These are phyloP conservation scores for Mythimna vitellina DNA, from an alignment of 2,888 invertebrate species.

Conservation along the genomic window DNA sequence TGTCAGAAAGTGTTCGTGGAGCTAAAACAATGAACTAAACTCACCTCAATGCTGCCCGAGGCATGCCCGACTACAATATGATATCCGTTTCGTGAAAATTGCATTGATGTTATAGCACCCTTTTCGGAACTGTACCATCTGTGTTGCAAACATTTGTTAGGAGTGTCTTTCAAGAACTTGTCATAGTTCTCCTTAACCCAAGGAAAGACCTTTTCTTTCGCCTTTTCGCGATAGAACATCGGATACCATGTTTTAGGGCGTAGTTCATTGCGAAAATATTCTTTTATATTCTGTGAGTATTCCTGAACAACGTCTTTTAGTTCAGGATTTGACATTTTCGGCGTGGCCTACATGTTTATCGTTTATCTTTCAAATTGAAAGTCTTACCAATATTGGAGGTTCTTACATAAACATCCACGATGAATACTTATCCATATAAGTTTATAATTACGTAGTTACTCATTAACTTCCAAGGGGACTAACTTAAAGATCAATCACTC, in stretches of 20 bases:
- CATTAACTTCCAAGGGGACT: not conserved
- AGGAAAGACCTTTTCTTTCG: conserved; percentile 58
- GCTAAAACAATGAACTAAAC: conserved; percentile 43
- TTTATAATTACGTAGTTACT: too few relatives aligned
- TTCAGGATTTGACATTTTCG: conserved; percentile 51
- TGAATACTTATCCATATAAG: not conserved
- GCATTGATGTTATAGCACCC: conserved; percentile 80
- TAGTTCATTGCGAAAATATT: conserved; percentile 74
- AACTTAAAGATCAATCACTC: not conserved
- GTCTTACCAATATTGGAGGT: not conserved
- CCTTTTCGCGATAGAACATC: conserved; percentile 74
- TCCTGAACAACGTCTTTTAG: conserved; percentile 70
- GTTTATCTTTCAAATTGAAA: not conserved
- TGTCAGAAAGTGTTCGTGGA: conserved; percentile 35
- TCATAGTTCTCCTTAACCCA: conserved; percentile 78
- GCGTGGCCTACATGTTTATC: conserved; percentile 57
- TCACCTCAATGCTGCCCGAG: conserved; percentile 87
- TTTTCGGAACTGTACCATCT: conserved; percentile 80
- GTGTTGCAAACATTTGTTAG: conserved; percentile 75
- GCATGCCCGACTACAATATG: conserved; percentile 85
- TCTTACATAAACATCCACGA: not conserved
- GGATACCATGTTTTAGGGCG: conserved; percentile 78
- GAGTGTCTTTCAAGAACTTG: conserved; percentile 74
- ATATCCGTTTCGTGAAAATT: conserved; percentile 83
- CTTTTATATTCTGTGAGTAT: conserved; percentile 67